These are phyloP conservation scores for Pristionchus entomophagus DNA, from an alignment of 2,888 invertebrate genomes.

Conservation along the genomic window DNA sequence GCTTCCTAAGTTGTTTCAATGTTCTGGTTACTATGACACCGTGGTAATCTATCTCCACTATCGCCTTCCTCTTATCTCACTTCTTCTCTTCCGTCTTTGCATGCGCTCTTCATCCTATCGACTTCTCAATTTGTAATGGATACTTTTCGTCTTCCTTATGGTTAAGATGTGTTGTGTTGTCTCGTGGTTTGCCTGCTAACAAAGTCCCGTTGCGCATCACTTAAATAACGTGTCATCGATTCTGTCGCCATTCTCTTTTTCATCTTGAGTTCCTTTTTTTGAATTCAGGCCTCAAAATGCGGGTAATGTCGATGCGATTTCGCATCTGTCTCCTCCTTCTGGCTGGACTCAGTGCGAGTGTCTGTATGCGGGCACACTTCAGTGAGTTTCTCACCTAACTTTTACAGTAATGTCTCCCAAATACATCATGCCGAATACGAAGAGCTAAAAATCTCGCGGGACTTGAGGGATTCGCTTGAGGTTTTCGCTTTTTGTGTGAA, in stretches of 20 bases:
- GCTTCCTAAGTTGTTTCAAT: not conserved
- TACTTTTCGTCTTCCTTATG: not conserved
- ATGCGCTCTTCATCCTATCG: not conserved
- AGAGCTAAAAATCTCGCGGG: not conserved
- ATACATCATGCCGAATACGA: not conserved
- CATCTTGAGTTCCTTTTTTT: not conserved
- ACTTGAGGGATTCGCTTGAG: no score
- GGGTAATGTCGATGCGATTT: conserved; percentile 38
- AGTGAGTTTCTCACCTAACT: conserved; percentile 10
- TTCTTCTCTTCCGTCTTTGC: not conserved
- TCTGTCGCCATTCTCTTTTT: not conserved
- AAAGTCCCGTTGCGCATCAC: conserved; percentile 17
- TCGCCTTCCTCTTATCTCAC: not conserved
- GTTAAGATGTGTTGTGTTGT: not conserved
- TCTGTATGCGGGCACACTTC: conserved; percentile 46
- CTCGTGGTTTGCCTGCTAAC: not conserved
- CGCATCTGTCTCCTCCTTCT: conserved; percentile 46
- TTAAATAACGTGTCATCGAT: not conserved
- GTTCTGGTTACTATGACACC: conserved; percentile 6
- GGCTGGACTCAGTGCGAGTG: conserved; percentile 41
- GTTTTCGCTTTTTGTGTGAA: no score
- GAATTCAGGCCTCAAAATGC: conserved; percentile 20
- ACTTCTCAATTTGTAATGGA: conserved; percentile 10
- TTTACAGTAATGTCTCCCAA: not conserved
- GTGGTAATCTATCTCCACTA: conserved; percentile 1